These are phyloP conservation scores for Gulo gulo DNA, from an alignment of 2,113 vertebrate species.

Conservation along the genomic window DNA sequence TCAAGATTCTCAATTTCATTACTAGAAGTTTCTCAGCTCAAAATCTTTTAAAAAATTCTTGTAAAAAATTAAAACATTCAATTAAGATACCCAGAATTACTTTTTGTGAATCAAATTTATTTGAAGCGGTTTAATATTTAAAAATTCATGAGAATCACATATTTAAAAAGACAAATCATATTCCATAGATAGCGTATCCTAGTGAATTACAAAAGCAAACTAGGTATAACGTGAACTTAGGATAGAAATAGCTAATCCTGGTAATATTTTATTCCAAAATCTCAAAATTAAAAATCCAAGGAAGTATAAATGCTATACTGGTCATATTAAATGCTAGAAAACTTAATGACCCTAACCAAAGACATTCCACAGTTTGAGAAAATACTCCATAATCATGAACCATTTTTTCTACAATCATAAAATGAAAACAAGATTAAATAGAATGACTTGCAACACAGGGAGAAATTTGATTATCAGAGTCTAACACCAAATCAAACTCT, in stretches of 20 bases:
- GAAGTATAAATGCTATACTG: background rate
- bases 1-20: background rate
- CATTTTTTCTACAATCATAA: slow-evolving; percentile 15
- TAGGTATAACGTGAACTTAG: background rate
- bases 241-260: background rate
- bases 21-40: background rate
- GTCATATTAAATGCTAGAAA: background rate
- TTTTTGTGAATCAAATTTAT: background rate
- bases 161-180: background rate
- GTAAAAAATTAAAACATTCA: background rate
- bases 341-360: background rate
- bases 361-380: background rate
- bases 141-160: background rate
- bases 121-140: background rate
- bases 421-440: background rate
- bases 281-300: background rate
- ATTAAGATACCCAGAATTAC: slow-evolving; percentile 1
- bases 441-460: background rate
- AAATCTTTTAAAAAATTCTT: background rate
- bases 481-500: background rate
- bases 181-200: background rate
- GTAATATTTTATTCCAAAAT: slow-evolving; percentile 23
- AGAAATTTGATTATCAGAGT: background rate
- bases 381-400: background rate
- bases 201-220: slow-evolving; percentile 4